These are phyloP conservation scores for Crocodylus rhombifer DNA, from an alignment of 2,797 vertebrate species.

Conservation along the genomic window DNA sequence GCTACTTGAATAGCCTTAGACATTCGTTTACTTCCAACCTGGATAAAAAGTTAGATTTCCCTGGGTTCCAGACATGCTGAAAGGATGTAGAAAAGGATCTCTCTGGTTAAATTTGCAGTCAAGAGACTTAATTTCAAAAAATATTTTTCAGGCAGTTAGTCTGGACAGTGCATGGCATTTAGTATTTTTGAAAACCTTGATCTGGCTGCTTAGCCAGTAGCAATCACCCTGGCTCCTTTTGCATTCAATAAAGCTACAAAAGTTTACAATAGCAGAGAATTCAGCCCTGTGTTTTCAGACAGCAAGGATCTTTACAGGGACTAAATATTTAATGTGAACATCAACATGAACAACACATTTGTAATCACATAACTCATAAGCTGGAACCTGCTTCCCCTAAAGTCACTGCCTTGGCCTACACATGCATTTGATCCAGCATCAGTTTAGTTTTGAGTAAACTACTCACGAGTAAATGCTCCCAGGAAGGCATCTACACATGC, in stretches of 20 bases:
- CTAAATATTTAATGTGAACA: neutral
- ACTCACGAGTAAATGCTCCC: too few relatives aligned
- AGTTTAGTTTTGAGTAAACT: too few relatives aligned
- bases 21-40: conserved; percentile 36
- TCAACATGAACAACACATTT: neutral
- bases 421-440: too few relatives aligned
- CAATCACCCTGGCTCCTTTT: neutral
- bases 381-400: neutral
- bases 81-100: neutral
- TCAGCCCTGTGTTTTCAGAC: neutral
- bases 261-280: neutral
- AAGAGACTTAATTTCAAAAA: conserved; percentile 45
- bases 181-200: neutral
- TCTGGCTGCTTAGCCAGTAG: neutral
- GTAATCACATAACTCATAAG: neutral
- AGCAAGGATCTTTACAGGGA: neutral
- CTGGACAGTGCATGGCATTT: neutral
- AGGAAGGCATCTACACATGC: too few relatives aligned
- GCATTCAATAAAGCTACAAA: neutral
- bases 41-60: conserved; percentile 36
- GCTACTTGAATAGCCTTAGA: conserved; percentile 43
- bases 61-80: neutral
- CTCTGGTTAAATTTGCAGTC: neutral
- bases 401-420: neutral
- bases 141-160: conserved; percentile 6